Evolutionary conservation across 2,888 invertebrate genomes (phyloP).

Genomic region (Hartigia nigra): DNA sequence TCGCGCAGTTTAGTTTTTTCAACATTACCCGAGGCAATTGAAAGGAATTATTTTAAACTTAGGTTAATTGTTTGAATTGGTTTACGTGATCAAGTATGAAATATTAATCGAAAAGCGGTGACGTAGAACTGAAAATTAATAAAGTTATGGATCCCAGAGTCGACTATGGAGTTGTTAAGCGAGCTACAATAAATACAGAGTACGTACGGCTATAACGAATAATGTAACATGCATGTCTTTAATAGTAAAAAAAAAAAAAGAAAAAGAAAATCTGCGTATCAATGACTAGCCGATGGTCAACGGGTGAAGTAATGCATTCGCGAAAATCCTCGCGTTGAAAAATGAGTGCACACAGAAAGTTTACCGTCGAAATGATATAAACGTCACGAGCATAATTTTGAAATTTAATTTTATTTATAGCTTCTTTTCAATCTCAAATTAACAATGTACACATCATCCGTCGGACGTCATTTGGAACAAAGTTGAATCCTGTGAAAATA

Average conservation of each 20-base stretch:
- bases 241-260: background rate
- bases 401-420: conserved; percentile 7
- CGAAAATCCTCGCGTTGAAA: background rate
- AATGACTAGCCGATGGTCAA: background rate
- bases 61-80: background rate
- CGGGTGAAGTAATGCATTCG: background rate
- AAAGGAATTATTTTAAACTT: background rate
- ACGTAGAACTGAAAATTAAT: background rate
- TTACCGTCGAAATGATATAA: background rate
- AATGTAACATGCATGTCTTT: background rate
- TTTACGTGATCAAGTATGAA: background rate
- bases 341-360: background rate
- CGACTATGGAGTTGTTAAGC: background rate
- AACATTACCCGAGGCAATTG: background rate
- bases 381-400: conserved; percentile 1
- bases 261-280: background rate
- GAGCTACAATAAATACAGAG: background rate
- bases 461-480: background rate
- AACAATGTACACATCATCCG: conserved; percentile 5
- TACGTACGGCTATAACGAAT: background rate
- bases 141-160: background rate
- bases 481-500: background rate
- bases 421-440: conserved; percentile 5
- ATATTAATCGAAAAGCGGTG: background rate
- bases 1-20: background rate